phyloP scores from a whole-genome alignment of 2,797 vertebrate genomes.

The Momotus momota region DNA sequence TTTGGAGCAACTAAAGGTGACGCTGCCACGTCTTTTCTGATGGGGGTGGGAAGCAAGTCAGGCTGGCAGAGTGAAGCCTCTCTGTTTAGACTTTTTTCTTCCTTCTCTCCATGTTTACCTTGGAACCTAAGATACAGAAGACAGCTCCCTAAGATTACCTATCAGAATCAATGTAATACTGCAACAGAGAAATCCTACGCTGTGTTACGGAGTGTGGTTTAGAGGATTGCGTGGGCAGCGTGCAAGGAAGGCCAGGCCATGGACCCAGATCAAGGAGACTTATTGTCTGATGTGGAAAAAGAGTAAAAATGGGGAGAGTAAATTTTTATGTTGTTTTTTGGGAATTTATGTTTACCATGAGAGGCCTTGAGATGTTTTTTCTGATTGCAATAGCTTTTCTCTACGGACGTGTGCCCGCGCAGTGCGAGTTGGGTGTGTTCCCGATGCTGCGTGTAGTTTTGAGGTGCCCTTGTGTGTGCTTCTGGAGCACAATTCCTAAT shows the following conservation, averaged over 20 bases:
- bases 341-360: background rate
- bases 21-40: conserved; percentile 63
- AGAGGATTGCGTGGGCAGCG: fast-evolving
- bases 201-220: background rate
- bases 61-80: background rate
- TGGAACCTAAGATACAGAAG: background rate
- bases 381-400: background rate
- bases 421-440: background rate
- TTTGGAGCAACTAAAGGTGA: background rate
- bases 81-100: background rate
- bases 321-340: background rate
- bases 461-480: background rate
- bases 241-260: background rate
- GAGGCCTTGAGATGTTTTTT: background rate
- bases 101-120: background rate
- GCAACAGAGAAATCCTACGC: background rate
- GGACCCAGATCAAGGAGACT: background rate
- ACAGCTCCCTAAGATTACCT: background rate
- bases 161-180: background rate
- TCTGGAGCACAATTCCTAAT: background rate
- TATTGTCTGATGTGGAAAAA: background rate
- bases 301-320: too few relatives aligned
- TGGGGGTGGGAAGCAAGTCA: background rate
- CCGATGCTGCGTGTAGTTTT: background rate
- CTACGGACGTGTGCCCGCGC: background rate